Conservation (phyloP, 2,888 invertebrate species). For the Eristalis intricaria region DNA sequence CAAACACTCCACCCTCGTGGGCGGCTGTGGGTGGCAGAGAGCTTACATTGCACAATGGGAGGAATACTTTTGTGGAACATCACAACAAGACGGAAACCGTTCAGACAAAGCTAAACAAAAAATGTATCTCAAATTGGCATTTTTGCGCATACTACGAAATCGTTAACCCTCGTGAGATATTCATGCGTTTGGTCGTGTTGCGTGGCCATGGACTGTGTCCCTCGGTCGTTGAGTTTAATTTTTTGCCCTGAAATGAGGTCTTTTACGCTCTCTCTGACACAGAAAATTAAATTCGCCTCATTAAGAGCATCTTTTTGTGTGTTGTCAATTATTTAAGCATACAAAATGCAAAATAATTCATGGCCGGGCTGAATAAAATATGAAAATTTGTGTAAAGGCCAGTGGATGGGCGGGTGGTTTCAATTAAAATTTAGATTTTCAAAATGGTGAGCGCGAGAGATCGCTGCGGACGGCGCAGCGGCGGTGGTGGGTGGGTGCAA, state of each 20-base stretch:
- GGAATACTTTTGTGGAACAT: background rate
- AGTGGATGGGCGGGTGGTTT: background rate
- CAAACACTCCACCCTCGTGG: background rate
- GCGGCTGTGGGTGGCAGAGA: background rate
- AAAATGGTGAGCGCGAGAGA: background rate
- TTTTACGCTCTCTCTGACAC: conserved; percentile 52
- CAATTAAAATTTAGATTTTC: conserved; percentile 49
- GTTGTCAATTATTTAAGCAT: conserved; percentile 41
- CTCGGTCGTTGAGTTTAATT: conserved; percentile 14
- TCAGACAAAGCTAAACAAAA: background rate
- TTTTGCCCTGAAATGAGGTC: conserved; percentile 30
- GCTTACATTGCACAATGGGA: background rate
- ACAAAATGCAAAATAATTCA: conserved; percentile 64
- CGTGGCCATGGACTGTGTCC: background rate
- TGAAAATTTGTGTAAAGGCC: conserved; percentile 22
- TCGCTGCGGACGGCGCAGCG: background rate
- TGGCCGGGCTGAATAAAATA: conserved; percentile 56
- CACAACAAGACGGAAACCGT: background rate
- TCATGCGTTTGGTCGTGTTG: background rate
- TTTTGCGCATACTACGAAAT: conserved; percentile 7
- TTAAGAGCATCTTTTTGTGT: conserved; percentile 34
- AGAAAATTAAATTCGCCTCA: conserved; percentile 62
- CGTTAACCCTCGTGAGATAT: background rate
- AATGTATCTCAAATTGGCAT: conserved; percentile 1
- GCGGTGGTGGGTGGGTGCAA: background rate